Base-by-base conservation (phyloP, 2,797 vertebrate species). In the Hafferia zeledoni region DNA sequence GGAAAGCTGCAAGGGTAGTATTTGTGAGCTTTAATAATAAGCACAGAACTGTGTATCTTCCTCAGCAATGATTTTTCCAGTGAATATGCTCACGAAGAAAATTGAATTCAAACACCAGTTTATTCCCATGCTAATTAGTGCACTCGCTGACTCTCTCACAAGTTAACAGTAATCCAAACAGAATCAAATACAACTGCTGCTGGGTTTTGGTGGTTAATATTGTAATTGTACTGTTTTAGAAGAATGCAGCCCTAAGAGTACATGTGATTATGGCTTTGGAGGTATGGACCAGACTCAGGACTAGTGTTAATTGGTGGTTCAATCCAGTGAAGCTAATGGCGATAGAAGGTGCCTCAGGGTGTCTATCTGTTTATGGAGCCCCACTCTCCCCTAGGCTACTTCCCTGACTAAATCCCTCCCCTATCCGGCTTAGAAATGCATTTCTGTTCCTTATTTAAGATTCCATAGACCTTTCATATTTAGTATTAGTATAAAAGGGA, bases 401-500 rank as follows among this genome's bases (percentile, higher is more conserved):
- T 89, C 60, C 23, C n/a, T 65, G 69, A 27, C 44, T 89, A 94
- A 92, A 95, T 95, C 87, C 47, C 46, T 87, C 82, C 81, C 41
- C 84, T 64, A 33, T 37, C 64, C 65, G 89, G 43, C 50, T 61
- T 86, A 77, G 90, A 93, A 95, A 91, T 7, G 6, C 35, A 55
- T 74, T 87, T 95, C n/a, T 83, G 65, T 56, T 74, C 47, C 63
- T 91, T 75, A 68, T 90, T 92, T 94, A 89, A 81, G 79, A 88
- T 94, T 95, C 82, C 4, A 17, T 56, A 92, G 76, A 67, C 61
- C 57, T 52, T 93, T 93, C 91, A 87, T 95, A 93, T 96, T 93
- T 95, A 93, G 87, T 94, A 91, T 83, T 81, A 69, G 64, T 86
- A 63, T 91, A 91, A 96, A 94, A 84, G 68, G 55, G 65, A 83